Evolutionary conservation across 92 coral and sea anemone genomes (phyloP).

Genomic region (Pocillopora meandrina): DNA sequence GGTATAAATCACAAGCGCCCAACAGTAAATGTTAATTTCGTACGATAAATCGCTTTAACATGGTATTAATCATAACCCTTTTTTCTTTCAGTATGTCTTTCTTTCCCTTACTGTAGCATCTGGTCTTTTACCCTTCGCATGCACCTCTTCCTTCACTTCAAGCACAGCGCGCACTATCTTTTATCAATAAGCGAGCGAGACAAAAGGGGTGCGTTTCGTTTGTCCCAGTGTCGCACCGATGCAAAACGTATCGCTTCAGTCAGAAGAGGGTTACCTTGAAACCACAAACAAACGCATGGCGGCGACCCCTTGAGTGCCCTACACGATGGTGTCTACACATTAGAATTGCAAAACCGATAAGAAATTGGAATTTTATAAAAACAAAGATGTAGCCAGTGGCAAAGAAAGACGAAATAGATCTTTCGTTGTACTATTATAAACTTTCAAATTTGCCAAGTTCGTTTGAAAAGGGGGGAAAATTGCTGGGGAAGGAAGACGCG

Average conservation of each 20-base stretch:
- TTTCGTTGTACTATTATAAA: not conserved
- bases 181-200: not conserved
- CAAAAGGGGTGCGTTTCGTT: not conserved
- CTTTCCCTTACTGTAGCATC: not conserved
- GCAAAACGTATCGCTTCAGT: constrained; percentile 5
- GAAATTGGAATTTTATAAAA: constrained; percentile 25
- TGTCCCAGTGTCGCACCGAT: not conserved
- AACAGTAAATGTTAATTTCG: constrained; percentile 4
- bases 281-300: constrained; percentile 20
- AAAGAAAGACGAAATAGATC: not conserved
- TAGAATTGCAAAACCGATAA: constrained; percentile 48
- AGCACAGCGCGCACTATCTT: not conserved
- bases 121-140: not conserved
- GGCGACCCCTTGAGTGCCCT: constrained; percentile 12
- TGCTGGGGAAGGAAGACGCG: no score
- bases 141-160: no score
- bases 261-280: not conserved
- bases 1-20: not conserved
- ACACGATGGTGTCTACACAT: constrained; percentile 38
- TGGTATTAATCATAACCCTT: not conserved
- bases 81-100: not conserved
- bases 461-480: not conserved
- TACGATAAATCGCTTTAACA: not conserved
- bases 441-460: not conserved
- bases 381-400: not conserved